Base-by-base conservation (phyloP, 2,113 vertebrate species). In the Mesoclemmys tuberculata region DNA sequence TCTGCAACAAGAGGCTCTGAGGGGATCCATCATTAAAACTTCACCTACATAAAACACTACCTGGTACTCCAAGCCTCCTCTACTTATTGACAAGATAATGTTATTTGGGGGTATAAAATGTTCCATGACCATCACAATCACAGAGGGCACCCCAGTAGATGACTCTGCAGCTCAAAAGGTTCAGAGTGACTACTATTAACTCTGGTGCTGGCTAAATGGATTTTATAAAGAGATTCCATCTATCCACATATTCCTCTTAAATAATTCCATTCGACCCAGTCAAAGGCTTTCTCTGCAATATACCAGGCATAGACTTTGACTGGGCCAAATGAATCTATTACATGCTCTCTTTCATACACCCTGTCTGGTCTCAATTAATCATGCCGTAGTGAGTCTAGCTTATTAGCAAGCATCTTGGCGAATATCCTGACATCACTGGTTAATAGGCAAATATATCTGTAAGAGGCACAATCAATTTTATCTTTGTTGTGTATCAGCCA, bases 391-490 rank as follows among this genome's bases (percentile, higher is more conserved):
- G 41, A 71, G 24, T 46, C 22, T 44, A 77, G 22, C 24, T 16
- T 27, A 18, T 0, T 1, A 84, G 29, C 35, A 91, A 85, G 75
- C 0, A n/a, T 6, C 6, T 5, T n/a, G 5, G 19, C 38, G 48
- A 31, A 27, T 51, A 80, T 24, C 48, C 46, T 90, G 24, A 26
- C 21, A 3, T 2, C 4, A 4, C 5, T 31, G 5, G 27, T 44
- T 1, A 52, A 46, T 0, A 1, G 16, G 41, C 16, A 44, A 14
- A 26, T 27, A 44, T 27, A 46, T 5, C 24, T 77, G 68, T 52
- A 27, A n/a, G 44, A 79, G 26, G 81, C 35, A 38, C 41, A 81
- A 68, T 46, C 19, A 14, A 5, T 13, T 81, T 58, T 64, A 0
- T 35, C 44, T 80, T 51, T 81, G 12, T 58, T 54, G 14, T 16